phyloP scores from a whole-genome alignment of 2,888 invertebrate genomes.

The Nemapogon koenigi region DNA sequence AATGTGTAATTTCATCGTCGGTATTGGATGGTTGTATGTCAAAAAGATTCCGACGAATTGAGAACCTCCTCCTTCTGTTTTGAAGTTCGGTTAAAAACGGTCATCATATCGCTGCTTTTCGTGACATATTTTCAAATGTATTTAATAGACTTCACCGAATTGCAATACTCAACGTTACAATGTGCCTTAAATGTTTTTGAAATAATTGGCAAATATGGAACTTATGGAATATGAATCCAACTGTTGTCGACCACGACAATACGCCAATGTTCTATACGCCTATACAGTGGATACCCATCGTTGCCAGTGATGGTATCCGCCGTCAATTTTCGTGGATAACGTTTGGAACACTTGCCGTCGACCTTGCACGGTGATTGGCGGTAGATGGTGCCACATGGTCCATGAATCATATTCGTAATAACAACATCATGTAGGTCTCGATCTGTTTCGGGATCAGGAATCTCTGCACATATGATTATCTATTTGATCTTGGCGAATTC shows the following conservation, averaged over 20 bases:
- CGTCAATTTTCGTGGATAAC: slow-evolving; percentile 19
- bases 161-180: slow-evolving; percentile 16
- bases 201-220: slow-evolving; percentile 20
- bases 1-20: slow-evolving; percentile 16
- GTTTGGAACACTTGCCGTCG: slow-evolving; percentile 29
- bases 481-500: slow-evolving; percentile 16
- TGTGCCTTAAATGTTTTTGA: slow-evolving; percentile 16
- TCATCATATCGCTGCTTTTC: slow-evolving; percentile 17
- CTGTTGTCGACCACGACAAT: slow-evolving; percentile 20
- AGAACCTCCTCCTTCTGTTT: too few relatives aligned
- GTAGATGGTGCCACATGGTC: slow-evolving; percentile 15
- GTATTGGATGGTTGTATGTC: slow-evolving; percentile 15
- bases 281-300: slow-evolving; percentile 30
- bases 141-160: slow-evolving; percentile 17
- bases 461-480: slow-evolving; percentile 15
- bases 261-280: slow-evolving; percentile 13
- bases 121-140: slow-evolving; percentile 16
- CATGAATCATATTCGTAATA: slow-evolving; percentile 17
- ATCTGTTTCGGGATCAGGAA: slow-evolving; percentile 11
- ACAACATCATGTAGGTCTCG: slow-evolving; percentile 14
- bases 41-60: too few relatives aligned
- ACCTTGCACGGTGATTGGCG: slow-evolving; percentile 18
- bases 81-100: too few relatives aligned
- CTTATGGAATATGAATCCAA: slow-evolving; percentile 21
- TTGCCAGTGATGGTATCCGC: slow-evolving; percentile 24